Conservation (phyloP, 1,140 invertebrate genomes). For the Drosophila watanabei region DNA sequence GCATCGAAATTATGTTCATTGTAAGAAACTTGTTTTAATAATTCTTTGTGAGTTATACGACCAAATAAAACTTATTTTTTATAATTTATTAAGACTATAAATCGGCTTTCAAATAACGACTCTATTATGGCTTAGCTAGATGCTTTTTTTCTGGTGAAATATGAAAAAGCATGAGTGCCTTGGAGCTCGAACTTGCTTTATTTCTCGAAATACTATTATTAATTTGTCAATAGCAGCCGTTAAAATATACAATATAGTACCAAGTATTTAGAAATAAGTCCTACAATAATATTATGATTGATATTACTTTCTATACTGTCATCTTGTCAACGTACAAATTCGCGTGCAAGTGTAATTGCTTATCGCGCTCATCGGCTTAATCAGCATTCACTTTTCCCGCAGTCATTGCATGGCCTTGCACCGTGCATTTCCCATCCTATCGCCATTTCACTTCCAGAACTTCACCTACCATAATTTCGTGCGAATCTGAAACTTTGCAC, state of each 20-base stretch:
- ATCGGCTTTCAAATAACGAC: not conserved
- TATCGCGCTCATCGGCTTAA: conserved; percentile 27
- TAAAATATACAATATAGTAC: not conserved
- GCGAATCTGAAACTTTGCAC: conserved; percentile 39
- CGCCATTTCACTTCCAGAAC: conserved; percentile 31
- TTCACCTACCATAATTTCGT: conserved; percentile 37
- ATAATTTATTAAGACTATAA: not conserved
- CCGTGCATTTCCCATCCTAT: conserved; percentile 33
- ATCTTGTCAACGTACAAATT: not conserved
- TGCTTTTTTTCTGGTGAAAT: not conserved
- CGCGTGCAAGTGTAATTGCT: conserved; percentile 3
- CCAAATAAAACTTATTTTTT: no score
- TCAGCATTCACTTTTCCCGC: conserved; percentile 23
- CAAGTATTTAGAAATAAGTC: not conserved
- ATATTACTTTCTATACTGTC: not conserved
- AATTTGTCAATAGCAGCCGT: no score
- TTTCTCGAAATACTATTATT: no score
- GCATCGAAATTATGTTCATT: no score
- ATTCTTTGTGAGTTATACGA: no score
- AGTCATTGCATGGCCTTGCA: conserved; percentile 24
- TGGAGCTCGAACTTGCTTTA: not conserved
- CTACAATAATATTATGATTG: not conserved
- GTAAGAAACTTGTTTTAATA: no score
- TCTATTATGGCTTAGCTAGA: no score
- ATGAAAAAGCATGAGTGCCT: not conserved